Evolutionary conservation across 2,888 invertebrate genomes (phyloP).

Genomic region (Campopleginae sp.): DNA sequence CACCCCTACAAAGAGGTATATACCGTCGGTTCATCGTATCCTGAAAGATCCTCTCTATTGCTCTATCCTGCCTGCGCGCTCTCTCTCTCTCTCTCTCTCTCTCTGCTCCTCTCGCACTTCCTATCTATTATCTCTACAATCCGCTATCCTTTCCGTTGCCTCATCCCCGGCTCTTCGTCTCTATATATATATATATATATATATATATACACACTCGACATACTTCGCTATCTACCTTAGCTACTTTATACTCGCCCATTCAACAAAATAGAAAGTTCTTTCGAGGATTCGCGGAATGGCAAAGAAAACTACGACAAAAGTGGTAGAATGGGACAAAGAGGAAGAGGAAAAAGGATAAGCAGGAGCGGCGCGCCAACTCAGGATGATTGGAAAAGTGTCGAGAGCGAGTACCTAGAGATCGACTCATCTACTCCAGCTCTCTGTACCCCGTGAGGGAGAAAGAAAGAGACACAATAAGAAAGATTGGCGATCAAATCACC

Average conservation of each 20-base stretch:
- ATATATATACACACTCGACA: not conserved
- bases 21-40: constrained; percentile 18
- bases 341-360: constrained; percentile 17
- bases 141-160: constrained; percentile 29
- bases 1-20: not conserved
- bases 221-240: constrained; percentile 47
- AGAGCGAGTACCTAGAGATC: constrained; percentile 48
- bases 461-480: not conserved
- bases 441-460: not conserved
- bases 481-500: constrained; percentile 58
- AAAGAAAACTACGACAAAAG: constrained; percentile 58
- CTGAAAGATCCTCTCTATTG: constrained; percentile 7
- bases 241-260: constrained; percentile 48
- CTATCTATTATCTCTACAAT: constrained; percentile 60
- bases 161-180: constrained; percentile 2
- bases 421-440: constrained; percentile 60
- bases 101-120: constrained; percentile 29
- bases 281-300: constrained; percentile 51
- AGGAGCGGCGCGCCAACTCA: constrained; percentile 44
- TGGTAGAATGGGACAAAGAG: constrained; percentile 43
- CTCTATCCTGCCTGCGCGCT: constrained; percentile 7
- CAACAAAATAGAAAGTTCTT: constrained; percentile 62
- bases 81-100: constrained; percentile 31
- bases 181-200: not conserved
- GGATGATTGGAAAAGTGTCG: constrained; percentile 68